Percentiles rank a stretch among this genome's conserved stretches.
phyloP scores from a whole-genome alignment of 2,113 vertebrate species.

The Pelodiscus sinensis region DNA sequence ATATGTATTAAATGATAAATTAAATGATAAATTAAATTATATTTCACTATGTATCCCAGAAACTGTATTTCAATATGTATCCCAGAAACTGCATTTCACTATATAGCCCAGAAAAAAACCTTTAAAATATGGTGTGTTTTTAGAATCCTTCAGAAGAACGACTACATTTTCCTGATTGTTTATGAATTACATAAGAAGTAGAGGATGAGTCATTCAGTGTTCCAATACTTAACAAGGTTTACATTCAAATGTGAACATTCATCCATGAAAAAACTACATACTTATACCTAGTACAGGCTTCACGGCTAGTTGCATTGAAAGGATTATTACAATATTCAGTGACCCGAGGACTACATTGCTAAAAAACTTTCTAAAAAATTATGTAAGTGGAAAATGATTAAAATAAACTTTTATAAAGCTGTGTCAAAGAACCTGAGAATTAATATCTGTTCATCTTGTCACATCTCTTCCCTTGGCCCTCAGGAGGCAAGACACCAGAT shows the following conservation, averaged over 20 bases:
- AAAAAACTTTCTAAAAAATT: neutral
- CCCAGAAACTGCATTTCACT: too few species aligned
- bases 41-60: neutral
- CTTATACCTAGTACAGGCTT: neutral
- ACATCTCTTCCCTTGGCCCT: neutral
- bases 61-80: too few species aligned
- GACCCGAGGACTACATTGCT: neutral
- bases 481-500: neutral
- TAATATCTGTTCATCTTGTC: neutral
- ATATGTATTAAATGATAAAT: neutral
- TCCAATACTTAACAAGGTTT: neutral
- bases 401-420: neutral
- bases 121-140: neutral
- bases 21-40: neutral
- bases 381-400: conserved; percentile 3
- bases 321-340: neutral
- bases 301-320: conserved; percentile 16
- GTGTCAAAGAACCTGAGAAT: neutral
- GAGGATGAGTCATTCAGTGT: neutral
- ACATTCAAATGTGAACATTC: neutral
- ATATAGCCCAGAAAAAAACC: neutral
- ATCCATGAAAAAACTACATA: neutral
- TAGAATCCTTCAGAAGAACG: neutral
- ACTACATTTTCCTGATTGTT: neutral
- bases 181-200: neutral